These are phyloP conservation scores for Sturnus vulgaris DNA, from an alignment of 2,113 vertebrate species.

Conservation along the genomic window DNA sequence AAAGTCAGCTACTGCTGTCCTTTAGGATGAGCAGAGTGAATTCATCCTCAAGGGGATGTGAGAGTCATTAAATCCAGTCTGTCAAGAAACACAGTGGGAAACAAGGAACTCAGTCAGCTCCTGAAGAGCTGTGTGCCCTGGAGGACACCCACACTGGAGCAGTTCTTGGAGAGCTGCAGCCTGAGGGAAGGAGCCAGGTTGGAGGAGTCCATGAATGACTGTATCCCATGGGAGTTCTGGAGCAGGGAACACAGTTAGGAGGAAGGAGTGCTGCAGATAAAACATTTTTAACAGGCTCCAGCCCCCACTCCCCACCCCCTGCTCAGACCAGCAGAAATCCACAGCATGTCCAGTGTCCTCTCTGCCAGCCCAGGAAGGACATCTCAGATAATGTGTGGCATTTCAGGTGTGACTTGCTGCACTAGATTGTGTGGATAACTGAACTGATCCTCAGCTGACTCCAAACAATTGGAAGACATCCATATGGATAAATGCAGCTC, in stretches of 20 bases:
- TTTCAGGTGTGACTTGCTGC: not conserved
- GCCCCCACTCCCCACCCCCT: not conserved
- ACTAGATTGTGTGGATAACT: not conserved
- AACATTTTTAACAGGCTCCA: not conserved
- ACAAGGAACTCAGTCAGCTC: not conserved
- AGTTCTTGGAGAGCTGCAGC: not conserved
- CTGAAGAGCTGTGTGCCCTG: not conserved
- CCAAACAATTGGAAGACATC: not conserved
- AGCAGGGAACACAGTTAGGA: not conserved
- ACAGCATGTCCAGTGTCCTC: not conserved
- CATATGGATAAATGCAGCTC: not conserved
- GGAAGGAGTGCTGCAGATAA: not conserved
- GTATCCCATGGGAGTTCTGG: not conserved
- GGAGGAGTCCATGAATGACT: not conserved
- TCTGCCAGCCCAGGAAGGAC: not conserved
- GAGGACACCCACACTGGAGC: not conserved
- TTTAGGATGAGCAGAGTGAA: not conserved
- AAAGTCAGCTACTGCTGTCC: not conserved
- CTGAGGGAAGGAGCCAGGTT: rapidly evolving
- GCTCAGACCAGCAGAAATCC: not conserved
- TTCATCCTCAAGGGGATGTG: not conserved
- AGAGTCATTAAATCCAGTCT: not conserved
- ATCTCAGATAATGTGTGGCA: not conserved
- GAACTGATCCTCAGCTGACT: not conserved
- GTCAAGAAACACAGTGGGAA: not conserved